Conservation (phyloP, 2,113 vertebrate genomes). For the Engraulis encrasicolus region DNA sequence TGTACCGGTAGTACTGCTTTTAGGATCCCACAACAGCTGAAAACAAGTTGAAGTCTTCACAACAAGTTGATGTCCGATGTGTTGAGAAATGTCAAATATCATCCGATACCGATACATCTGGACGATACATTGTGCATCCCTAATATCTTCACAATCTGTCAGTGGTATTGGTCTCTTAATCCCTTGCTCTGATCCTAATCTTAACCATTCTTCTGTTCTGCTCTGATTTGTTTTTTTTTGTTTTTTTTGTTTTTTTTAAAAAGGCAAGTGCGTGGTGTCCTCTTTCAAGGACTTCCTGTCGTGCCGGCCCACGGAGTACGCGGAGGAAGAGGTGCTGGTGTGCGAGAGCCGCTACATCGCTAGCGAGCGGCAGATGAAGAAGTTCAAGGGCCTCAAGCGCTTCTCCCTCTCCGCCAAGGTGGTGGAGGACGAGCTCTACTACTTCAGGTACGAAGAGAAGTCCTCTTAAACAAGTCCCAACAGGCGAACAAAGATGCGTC, state of each 20-base stretch:
- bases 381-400: slow-evolving; percentile 95
- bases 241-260: too few relatives aligned
- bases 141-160: background rate
- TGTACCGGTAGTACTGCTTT: too few relatives aligned
- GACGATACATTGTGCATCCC: too few relatives aligned
- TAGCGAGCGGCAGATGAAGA: slow-evolving; percentile 95
- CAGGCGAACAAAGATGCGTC: too few relatives aligned
- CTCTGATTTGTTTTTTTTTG: too few relatives aligned
- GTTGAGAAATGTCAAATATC: too few relatives aligned
- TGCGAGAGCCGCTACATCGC: slow-evolving; percentile 98
- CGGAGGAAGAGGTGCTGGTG: slow-evolving; percentile 89
- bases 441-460: slow-evolving; percentile 84
- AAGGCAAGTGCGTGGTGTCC: slow-evolving; percentile 94
- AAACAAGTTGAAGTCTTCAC: too few relatives aligned
- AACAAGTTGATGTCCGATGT: too few relatives aligned
- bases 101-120: too few relatives aligned
- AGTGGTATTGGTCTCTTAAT: background rate
- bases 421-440: slow-evolving; percentile 95
- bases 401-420: slow-evolving; percentile 98
- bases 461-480: too few relatives aligned
- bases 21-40: too few relatives aligned
- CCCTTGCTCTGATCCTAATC: background rate
- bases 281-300: slow-evolving; percentile 98
- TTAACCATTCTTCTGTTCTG: too few relatives aligned
- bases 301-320: slow-evolving; percentile 92